Evolutionary conservation across 1,140 invertebrate genomes (phyloP).

Genomic region (Saccostrea cuccullata): DNA sequence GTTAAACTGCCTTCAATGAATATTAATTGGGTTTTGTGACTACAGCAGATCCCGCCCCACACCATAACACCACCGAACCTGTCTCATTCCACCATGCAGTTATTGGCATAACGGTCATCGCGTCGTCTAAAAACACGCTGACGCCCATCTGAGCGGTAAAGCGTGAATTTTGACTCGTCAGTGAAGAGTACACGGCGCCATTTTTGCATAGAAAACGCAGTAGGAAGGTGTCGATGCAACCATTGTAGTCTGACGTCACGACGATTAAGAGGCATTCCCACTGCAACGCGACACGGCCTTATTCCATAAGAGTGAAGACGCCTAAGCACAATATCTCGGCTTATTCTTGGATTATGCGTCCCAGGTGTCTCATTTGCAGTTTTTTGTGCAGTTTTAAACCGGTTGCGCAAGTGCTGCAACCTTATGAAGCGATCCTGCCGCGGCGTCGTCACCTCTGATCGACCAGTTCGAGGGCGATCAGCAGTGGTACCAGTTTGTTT

Average conservation of each 20-base stretch:
- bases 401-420: too few species aligned
- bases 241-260: slow-evolving; percentile 4
- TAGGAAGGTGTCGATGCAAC: neutral
- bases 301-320: neutral
- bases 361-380: neutral
- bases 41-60: too few species aligned
- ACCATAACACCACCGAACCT: too few species aligned
- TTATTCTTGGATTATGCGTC: neutral
- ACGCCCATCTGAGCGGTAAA: too few species aligned
- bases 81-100: too few species aligned
- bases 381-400: too few species aligned
- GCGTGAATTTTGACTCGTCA: too few species aligned
- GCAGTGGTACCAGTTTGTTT: neutral
- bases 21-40: too few species aligned
- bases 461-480: neutral
- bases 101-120: too few species aligned
- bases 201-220: neutral
- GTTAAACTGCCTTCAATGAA: too few species aligned
- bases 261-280: neutral
- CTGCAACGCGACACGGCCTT: neutral
- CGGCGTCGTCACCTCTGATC: neutral
- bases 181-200: neutral
- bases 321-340: neutral
- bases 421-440: neutral
- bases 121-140: too few species aligned